Conservation (phyloP, 2,113 vertebrate genomes). For the Elephas maximus region DNA sequence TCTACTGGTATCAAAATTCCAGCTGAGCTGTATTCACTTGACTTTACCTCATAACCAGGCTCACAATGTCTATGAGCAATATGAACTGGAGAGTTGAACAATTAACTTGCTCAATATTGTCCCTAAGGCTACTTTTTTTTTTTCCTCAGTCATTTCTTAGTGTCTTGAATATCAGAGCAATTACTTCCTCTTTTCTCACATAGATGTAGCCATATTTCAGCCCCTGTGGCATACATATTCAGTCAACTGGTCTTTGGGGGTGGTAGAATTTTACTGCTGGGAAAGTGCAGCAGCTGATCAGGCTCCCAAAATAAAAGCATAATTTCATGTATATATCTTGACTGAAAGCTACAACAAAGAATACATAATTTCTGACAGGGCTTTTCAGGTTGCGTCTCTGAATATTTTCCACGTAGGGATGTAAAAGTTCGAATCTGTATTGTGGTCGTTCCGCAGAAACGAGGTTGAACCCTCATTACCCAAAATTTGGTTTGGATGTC, state of each 20-base stretch:
- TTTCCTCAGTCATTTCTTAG: constrained; percentile 23
- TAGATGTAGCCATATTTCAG: neutral
- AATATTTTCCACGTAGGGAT: neutral
- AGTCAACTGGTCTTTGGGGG: constrained; percentile 21
- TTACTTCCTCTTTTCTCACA: constrained; percentile 41
- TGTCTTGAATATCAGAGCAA: constrained; percentile 54
- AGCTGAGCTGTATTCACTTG: constrained; percentile 64
- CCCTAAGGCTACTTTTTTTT: constrained; percentile 17
- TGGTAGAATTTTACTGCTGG: constrained; percentile 48
- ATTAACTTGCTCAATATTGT: constrained; percentile 58
- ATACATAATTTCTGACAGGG: neutral
- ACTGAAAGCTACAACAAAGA: neutral
- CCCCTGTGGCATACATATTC: constrained; percentile 50
- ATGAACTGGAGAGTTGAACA: neutral
- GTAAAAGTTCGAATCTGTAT: neutral
- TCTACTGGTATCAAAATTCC: constrained; percentile 67
- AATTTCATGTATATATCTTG: constrained; percentile 11
- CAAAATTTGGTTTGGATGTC: neutral
- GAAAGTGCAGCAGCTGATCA: constrained; percentile 51
- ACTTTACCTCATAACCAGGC: constrained; percentile 40
- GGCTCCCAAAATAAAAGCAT: constrained; percentile 47
- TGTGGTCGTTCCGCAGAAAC: neutral
- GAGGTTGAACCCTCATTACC: neutral
- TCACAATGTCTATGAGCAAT: neutral
- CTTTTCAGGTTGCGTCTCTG: constrained; percentile 48